A percentile compares a stretch with the other conserved stretches of the same genome.
phyloP scores from a whole-genome alignment of 37 sponge, comb jelly and placozoan genomes.

The Eunapius fragilis region DNA sequence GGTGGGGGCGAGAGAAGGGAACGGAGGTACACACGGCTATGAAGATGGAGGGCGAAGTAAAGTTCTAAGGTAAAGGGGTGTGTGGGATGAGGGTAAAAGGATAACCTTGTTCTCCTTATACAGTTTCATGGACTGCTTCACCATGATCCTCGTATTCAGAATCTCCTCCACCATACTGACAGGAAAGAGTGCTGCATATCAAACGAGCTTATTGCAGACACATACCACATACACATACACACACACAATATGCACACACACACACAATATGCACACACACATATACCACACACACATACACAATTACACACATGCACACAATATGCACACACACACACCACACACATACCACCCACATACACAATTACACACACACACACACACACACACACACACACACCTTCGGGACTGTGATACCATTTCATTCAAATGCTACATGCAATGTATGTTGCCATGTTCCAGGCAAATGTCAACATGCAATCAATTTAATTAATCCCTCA shows the following conservation, averaged over 20 bases:
- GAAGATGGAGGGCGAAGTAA: not conserved
- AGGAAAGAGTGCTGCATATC: not conserved
- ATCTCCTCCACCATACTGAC: constrained; percentile 94
- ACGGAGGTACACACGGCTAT: not conserved
- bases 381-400: not conserved
- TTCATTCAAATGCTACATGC: no score
- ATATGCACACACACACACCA: not conserved
- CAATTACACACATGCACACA: no score
- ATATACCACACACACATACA: no score
- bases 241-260: no score
- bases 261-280: no score
- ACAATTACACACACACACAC: not conserved
- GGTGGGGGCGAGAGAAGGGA: not conserved
- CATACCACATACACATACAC: no score
- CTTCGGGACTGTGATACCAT: no score
- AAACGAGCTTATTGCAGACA: no score
- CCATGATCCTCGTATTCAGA: constrained; percentile 92
- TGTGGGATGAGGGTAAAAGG: not conserved
- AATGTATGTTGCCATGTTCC: no score
- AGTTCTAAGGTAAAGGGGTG: not conserved
- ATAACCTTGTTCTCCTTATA: constrained; percentile 77
- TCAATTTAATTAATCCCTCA: no score
- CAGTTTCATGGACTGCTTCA: constrained; percentile 90
- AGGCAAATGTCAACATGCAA: no score
- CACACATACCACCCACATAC: not conserved